Evolutionary conservation across 2,113 vertebrate species (phyloP), one percentile per base, ranked within the genome.

Genomic region (Numida meleagris): DNA sequence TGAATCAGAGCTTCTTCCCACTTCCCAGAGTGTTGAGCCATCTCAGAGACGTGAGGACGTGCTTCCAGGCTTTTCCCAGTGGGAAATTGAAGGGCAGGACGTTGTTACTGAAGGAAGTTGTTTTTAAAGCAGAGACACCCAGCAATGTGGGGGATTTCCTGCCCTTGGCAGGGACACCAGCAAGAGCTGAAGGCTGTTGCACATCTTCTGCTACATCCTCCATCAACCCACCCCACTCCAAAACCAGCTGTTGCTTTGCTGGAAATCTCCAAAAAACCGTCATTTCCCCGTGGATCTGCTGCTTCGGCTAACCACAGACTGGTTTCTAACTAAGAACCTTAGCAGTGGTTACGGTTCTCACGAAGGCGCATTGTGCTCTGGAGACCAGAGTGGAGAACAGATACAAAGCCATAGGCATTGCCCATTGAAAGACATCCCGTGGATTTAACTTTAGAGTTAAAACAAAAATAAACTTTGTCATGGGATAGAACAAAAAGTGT

Each of bases 381-480:
- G 13, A 34, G 34, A 12, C 45, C 46, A 10, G 27, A 51, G 76
- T 0, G 0, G 27, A 40, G 34, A 86, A 48, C 40, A 43, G 51
- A 48, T 33, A n/a, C 5, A 16, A 51, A 68, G 20, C 25, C 27
- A 21, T 10, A 0, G 0, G 13, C 1, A 11, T 33, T 0, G 0
- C 11, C 48, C 27, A 71, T 48, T 72, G 13, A 68, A 57, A 62
- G 40, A 15, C 2, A 0, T 46, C 50, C 23, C 33, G 29, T 42
- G 25, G 29, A 40, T 86, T 82, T 46, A 67, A 51, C 16, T 40
- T 25, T 18, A 27, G 61, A 25, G 11, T 57, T 57, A 23, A 55
- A 42, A 73, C 42, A 53, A 29, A 51, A 14, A 34, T 46, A 29
- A 23, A 19, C 53, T 29, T 53, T 25, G 15, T 11, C 36, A 21